Conservation (phyloP, 2,888 invertebrate species). For the Limenitis arthemis region DNA sequence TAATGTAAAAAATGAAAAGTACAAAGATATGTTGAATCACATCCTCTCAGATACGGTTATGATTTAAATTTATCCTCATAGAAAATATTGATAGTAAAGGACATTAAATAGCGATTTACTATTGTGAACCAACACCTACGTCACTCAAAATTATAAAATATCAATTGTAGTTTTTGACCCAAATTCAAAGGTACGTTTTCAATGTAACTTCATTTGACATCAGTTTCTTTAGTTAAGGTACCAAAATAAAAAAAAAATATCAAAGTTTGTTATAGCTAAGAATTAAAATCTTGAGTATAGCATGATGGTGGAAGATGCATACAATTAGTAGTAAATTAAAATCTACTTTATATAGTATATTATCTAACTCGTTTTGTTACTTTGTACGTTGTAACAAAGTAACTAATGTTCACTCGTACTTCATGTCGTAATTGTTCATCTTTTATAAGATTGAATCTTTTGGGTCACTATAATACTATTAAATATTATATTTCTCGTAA, state of each 20-base stretch:
- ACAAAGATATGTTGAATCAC: not conserved
- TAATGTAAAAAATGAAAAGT: too few relatives aligned
- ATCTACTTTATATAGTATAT: not conserved
- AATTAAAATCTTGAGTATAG: too few relatives aligned
- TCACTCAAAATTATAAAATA: slow-evolving; percentile 52
- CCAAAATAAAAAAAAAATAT: too few relatives aligned
- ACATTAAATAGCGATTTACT: slow-evolving; percentile 59
- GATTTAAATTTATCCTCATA: slow-evolving; percentile 43
- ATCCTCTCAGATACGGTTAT: slow-evolving; percentile 32
- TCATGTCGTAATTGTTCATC: slow-evolving; percentile 17
- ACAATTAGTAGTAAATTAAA: too few relatives aligned
- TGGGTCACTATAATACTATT: slow-evolving; percentile 59
- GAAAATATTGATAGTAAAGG: slow-evolving; percentile 52
- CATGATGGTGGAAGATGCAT: too few relatives aligned
- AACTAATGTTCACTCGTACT: slow-evolving; percentile 11
- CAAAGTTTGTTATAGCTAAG: too few relatives aligned
- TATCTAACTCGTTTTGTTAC: not conserved
- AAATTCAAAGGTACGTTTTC: not conserved
- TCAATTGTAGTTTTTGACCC: slow-evolving; percentile 36
- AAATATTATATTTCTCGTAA: slow-evolving; percentile 71
- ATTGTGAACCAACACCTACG: slow-evolving; percentile 57
- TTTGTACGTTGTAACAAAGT: slow-evolving; percentile 24
- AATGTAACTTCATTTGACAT: not conserved
- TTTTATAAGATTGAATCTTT: slow-evolving; percentile 29
- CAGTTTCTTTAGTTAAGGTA: too few relatives aligned